Conservation (phyloP, 2,888 invertebrate species). For the Sisyra nigra region DNA sequence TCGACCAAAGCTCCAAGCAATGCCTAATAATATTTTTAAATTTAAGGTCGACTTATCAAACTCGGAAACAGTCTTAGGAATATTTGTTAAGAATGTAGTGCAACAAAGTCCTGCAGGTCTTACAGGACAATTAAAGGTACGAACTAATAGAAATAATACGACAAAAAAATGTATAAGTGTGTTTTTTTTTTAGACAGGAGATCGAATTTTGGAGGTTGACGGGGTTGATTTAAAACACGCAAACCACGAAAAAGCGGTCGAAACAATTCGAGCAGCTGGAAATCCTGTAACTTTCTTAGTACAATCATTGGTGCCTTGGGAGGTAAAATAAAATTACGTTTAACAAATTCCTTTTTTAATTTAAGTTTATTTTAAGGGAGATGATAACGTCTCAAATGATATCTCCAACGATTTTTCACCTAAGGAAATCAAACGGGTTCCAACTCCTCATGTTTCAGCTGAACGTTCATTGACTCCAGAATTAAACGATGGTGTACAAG, state of each 20-base stretch:
- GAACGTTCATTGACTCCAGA: no score
- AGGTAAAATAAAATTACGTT: conserved; percentile 30
- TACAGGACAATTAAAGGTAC: conserved; percentile 71
- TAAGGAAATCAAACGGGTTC: no score
- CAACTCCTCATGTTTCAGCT: no score
- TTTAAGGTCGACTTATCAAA: conserved; percentile 58
- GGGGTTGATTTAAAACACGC: conserved; percentile 79
- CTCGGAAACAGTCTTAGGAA: conserved; percentile 66
- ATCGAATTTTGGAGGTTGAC: conserved; percentile 81
- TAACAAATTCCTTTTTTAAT: neutral
- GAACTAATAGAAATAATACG: conserved; percentile 9
- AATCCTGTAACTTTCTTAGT: conserved; percentile 82
- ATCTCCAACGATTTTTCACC: neutral
- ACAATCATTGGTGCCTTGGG: conserved; percentile 65
- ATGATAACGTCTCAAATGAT: neutral
- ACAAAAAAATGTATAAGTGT: neutral
- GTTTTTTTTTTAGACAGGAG: conserved; percentile 54
- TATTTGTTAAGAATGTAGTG: conserved; percentile 95
- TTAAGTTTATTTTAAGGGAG: no score
- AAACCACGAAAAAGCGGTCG: conserved; percentile 86
- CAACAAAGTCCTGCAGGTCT: conserved; percentile 86
- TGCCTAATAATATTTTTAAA: neutral
- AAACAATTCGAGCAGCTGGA: conserved; percentile 80
- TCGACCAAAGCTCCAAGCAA: neutral
- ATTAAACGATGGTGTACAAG: no score